Conservation (phyloP, 2,888 invertebrate species). For the Agonopterix arenella region DNA sequence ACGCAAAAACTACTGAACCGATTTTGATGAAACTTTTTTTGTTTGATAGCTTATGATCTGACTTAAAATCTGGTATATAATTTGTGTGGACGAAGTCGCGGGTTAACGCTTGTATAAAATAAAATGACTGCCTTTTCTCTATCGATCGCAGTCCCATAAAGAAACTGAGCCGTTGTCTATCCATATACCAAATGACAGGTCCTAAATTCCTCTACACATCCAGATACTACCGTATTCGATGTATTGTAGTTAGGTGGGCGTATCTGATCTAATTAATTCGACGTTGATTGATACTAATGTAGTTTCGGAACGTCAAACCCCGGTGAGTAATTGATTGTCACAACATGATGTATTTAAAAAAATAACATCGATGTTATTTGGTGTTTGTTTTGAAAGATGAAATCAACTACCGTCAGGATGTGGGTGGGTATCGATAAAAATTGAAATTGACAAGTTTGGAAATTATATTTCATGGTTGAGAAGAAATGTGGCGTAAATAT, state of each 20-base stretch:
- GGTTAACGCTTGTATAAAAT: too few relatives aligned
- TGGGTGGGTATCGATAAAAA: neutral
- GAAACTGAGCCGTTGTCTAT: too few relatives aligned
- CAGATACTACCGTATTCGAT: conserved; percentile 18
- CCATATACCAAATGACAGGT: conserved; percentile 2
- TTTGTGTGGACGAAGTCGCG: too few relatives aligned
- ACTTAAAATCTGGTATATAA: too few relatives aligned
- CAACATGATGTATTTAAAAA: conserved; percentile 54
- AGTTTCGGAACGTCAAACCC: conserved; percentile 45
- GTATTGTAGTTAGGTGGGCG: conserved; percentile 42
- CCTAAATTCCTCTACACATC: conserved; percentile 12
- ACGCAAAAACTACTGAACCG: too few relatives aligned
- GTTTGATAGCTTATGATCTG: too few relatives aligned
- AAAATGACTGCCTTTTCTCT: too few relatives aligned
- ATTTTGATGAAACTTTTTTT: too few relatives aligned
- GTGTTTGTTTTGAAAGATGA: conserved; percentile 3
- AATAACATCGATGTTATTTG: conserved; percentile 9
- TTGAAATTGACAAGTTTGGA: too few relatives aligned
- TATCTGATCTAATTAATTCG: conserved; percentile 73
- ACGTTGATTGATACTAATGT: conserved; percentile 75
- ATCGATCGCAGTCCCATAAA: too few relatives aligned
- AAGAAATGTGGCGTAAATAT: too few relatives aligned
- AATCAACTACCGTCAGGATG: conserved; percentile 1
- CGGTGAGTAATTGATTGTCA: conserved; percentile 69
- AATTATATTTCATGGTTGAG: too few relatives aligned